These are phyloP conservation scores for Oithona nana DNA, from an alignment of 2,888 invertebrate species.

Conservation along the genomic window DNA sequence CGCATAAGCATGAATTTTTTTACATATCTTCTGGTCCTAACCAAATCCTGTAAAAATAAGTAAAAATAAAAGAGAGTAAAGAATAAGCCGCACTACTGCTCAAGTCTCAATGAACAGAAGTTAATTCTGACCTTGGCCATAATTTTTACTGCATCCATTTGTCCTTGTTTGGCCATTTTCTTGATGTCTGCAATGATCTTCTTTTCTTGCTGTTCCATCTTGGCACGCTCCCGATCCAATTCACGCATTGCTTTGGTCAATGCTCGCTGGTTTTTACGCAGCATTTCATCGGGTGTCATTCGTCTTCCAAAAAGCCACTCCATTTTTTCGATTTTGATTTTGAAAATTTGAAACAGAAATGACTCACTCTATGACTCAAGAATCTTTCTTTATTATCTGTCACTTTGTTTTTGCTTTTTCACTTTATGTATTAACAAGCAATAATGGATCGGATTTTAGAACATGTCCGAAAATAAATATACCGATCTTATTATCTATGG, in stretches of 20 bases:
- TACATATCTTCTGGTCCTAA: slow-evolving; percentile 75
- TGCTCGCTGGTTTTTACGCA: slow-evolving; percentile 92
- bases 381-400: too few species aligned
- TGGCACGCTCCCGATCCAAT: slow-evolving; percentile 72
- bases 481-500: too few species aligned
- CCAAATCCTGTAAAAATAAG: slow-evolving; percentile 44
- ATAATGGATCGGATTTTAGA: too few species aligned
- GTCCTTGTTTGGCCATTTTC: slow-evolving; percentile 83
- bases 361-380: not conserved
- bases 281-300: slow-evolving; percentile 91
- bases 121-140: slow-evolving; percentile 55
- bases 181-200: slow-evolving; percentile 95
- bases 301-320: slow-evolving; percentile 93
- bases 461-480: too few species aligned
- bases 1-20: slow-evolving; percentile 99
- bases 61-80: not conserved
- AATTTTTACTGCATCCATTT: slow-evolving; percentile 85
- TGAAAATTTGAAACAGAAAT: too few species aligned
- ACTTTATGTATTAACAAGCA: too few species aligned
- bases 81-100: not conserved
- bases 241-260: slow-evolving; percentile 96
- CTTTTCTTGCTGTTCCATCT: slow-evolving; percentile 98
- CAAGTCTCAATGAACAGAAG: not conserved
- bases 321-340: slow-evolving; percentile 19
- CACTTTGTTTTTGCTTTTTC: not conserved